These are phyloP conservation scores for Meandrina meandrites DNA, from an alignment of 92 coral and sea anemone species.

Conservation along the genomic window DNA sequence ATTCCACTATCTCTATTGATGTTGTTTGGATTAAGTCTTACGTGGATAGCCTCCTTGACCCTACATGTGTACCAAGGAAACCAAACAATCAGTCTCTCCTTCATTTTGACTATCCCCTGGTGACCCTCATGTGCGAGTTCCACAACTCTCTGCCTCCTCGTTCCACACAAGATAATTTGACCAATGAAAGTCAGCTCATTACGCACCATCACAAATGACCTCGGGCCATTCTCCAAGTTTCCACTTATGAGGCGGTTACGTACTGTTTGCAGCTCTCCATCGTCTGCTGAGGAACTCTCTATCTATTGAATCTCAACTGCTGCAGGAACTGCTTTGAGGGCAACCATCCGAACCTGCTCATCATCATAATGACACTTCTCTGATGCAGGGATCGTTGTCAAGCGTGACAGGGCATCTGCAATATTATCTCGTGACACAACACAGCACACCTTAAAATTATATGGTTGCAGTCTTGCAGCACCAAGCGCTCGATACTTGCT, in stretches of 20 bases:
- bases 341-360: conserved; percentile 43
- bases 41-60: too few species aligned
- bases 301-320: conserved; percentile 46
- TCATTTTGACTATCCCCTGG: conserved; percentile 55
- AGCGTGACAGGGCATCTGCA: conserved; percentile 47
- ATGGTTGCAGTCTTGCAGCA: too few species aligned
- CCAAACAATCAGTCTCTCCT: conserved; percentile 56
- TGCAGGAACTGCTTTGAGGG: conserved; percentile 39
- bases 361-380: conserved; percentile 30
- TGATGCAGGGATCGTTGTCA: conserved; percentile 39
- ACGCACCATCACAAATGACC: conserved; percentile 34
- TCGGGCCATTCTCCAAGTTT: conserved; percentile 17
- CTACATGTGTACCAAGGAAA: too few species aligned
- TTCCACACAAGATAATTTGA: conserved; percentile 49
- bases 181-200: conserved; percentile 53
- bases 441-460: too few species aligned
- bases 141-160: conserved; percentile 43
- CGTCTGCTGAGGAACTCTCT: conserved; percentile 36
- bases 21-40: too few species aligned
- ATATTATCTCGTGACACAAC: conserved; percentile 37
- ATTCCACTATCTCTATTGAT: too few species aligned
- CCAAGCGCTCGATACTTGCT: too few species aligned
- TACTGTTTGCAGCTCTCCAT: conserved; percentile 28
- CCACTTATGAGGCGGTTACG: conserved; percentile 24
- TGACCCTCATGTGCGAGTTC: conserved; percentile 55